Conservation (phyloP, 2,797 vertebrate species). For the Pseudomugil gertrudae region DNA sequence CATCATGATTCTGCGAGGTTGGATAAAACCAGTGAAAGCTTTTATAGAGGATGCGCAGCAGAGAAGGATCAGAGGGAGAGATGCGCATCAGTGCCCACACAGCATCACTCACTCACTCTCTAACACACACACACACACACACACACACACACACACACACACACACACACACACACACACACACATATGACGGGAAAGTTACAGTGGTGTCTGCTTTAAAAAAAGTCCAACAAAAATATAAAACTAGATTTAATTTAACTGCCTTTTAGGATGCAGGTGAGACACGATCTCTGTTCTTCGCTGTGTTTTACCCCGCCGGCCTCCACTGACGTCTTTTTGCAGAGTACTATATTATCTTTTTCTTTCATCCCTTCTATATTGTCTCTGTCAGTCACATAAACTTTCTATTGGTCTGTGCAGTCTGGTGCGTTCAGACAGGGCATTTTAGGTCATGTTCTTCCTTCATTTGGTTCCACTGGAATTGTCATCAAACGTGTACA, state of each 20-base stretch:
- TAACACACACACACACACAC: no score
- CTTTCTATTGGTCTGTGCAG: conserved; percentile 46
- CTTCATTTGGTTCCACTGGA: no score
- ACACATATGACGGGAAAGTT: background rate
- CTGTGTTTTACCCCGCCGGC: conserved; percentile 15
- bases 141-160: background rate
- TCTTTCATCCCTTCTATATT: background rate
- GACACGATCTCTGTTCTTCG: conserved; percentile 7
- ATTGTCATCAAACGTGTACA: background rate
- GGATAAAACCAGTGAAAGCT: background rate
- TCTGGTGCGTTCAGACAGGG: conserved; percentile 53
- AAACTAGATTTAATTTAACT: background rate
- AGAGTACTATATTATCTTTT: conserved; percentile 24
- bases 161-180: background rate
- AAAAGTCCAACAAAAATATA: background rate
- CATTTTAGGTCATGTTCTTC: no score
- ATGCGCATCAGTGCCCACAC: conserved; percentile 1
- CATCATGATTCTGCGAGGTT: background rate
- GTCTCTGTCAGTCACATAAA: conserved; percentile 44
- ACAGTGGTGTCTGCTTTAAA: background rate
- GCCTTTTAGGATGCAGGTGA: conserved; percentile 35
- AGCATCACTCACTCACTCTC: conserved; percentile 1
- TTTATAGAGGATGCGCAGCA: background rate
- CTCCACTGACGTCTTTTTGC: conserved; percentile 40
- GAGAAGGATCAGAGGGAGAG: conserved; percentile 1